Conservation (phyloP, 2,888 invertebrate species). For the Athrips mouffetella region DNA sequence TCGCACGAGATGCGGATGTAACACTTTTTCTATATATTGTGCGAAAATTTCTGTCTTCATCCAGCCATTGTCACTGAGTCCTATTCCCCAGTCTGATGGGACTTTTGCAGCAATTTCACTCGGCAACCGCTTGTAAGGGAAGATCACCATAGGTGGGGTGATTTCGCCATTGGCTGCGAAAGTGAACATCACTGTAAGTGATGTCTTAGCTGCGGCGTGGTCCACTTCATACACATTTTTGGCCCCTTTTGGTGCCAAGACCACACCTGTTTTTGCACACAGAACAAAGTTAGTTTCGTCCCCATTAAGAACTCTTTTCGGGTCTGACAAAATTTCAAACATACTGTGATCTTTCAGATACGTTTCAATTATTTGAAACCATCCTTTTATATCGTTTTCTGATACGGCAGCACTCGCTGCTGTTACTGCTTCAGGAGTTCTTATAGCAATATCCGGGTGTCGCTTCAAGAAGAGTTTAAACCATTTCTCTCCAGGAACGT, state of each 20-base stretch:
- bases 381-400: conserved; percentile 30
- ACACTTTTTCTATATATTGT: conserved; percentile 43
- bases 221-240: conserved; percentile 48
- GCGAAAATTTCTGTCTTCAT: conserved; percentile 49
- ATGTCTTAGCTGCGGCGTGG: conserved; percentile 38
- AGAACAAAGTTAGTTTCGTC: conserved; percentile 30
- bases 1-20: conserved; percentile 31
- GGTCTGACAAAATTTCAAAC: conserved; percentile 15
- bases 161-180: conserved; percentile 40
- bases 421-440: conserved; percentile 38
- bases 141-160: conserved; percentile 39
- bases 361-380: conserved; percentile 31
- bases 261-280: conserved; percentile 28
- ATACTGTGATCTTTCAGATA: conserved; percentile 24
- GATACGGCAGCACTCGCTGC: conserved; percentile 36
- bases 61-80: conserved; percentile 47
- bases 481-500: conserved; percentile 26
- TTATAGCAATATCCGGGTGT: conserved; percentile 26
- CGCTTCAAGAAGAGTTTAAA: conserved; percentile 25
- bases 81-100: conserved; percentile 47
- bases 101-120: conserved; percentile 34
- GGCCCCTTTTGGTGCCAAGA: conserved; percentile 26
- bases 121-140: conserved; percentile 41
- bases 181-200: conserved; percentile 51
- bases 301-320: conserved; percentile 27